Conservation (phyloP, 1,140 invertebrate genomes). For the Drosophila nigromelanica region DNA sequence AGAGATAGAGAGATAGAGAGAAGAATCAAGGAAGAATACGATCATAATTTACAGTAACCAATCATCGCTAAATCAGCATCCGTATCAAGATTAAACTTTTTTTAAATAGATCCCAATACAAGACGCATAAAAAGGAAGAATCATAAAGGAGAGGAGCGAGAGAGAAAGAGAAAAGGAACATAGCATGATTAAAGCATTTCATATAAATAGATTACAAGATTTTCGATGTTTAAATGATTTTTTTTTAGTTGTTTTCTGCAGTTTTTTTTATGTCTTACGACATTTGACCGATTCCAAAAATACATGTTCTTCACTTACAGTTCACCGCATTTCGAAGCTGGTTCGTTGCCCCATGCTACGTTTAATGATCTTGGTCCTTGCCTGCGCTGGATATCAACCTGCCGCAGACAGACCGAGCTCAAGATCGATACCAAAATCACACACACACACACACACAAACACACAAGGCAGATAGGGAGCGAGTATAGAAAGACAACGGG, state of each 20-base stretch:
- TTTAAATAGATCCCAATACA: too few species aligned
- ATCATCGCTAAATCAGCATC: too few species aligned
- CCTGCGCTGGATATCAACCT: constrained; percentile 63
- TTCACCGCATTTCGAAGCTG: constrained; percentile 58
- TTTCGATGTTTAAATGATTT: background rate
- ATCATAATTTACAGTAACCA: too few species aligned
- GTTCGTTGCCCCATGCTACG: constrained; percentile 77
- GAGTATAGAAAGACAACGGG: constrained; percentile 22
- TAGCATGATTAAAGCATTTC: too few species aligned
- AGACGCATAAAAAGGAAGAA: too few species aligned
- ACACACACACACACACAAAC: constrained; percentile 16
- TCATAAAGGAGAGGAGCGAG: too few species aligned
- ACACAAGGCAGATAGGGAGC: constrained; percentile 6
- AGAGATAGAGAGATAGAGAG: too few species aligned
- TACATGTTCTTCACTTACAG: constrained; percentile 44
- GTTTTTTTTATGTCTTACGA: background rate
- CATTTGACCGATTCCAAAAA: constrained; percentile 36
- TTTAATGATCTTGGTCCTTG: constrained; percentile 55
- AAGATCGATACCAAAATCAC: constrained; percentile 71
- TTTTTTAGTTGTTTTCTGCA: background rate
- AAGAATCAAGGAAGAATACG: too few species aligned
- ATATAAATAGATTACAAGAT: too few species aligned
- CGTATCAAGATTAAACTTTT: too few species aligned
- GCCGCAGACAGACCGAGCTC: constrained; percentile 62
- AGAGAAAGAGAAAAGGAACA: too few species aligned